Conservation (phyloP, 1,140 invertebrate species). For the Coenobita brevimanus region DNA sequence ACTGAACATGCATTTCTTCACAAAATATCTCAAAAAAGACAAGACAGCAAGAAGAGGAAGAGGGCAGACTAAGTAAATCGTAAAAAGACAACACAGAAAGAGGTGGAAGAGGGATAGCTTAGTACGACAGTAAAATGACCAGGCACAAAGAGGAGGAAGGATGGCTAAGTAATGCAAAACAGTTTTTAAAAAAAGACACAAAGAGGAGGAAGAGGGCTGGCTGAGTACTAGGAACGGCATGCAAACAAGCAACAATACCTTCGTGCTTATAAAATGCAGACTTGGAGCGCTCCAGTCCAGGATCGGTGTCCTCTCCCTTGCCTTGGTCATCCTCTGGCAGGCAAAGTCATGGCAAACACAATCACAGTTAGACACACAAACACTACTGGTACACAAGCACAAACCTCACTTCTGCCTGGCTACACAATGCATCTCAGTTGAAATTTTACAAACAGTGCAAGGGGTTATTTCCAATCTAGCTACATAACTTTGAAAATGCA, state of each 20-base stretch:
- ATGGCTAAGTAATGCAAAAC: too few relatives aligned
- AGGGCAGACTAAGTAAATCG: too few relatives aligned
- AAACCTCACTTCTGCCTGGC: neutral
- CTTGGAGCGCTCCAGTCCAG: slow-evolving; percentile 58
- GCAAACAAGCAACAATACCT: slow-evolving; percentile 38
- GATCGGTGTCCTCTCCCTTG: slow-evolving; percentile 31
- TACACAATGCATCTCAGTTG: neutral
- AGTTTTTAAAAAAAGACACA: too few relatives aligned
- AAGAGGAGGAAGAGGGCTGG: too few relatives aligned
- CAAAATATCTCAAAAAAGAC: too few relatives aligned
- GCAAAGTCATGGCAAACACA: slow-evolving; percentile 22
- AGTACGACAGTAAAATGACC: too few relatives aligned
- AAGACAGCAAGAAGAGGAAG: too few relatives aligned
- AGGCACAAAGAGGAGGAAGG: too few relatives aligned
- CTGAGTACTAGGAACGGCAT: too few relatives aligned
- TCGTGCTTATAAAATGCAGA: slow-evolving; percentile 63
- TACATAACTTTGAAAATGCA: neutral
- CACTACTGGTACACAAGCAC: slow-evolving; percentile 14
- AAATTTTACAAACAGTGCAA: neutral
- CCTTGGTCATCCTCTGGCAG: slow-evolving; percentile 45
- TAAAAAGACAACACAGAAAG: too few relatives aligned
- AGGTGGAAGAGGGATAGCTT: too few relatives aligned
- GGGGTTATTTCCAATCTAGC: neutral
- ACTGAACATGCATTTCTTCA: too few relatives aligned
- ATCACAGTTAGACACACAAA: slow-evolving; percentile 45